Evolutionary conservation across 2,113 vertebrate genomes (phyloP), one percentile per base, ranked within the genome.

Genomic region (Periophthalmodon schlosseri): DNA sequence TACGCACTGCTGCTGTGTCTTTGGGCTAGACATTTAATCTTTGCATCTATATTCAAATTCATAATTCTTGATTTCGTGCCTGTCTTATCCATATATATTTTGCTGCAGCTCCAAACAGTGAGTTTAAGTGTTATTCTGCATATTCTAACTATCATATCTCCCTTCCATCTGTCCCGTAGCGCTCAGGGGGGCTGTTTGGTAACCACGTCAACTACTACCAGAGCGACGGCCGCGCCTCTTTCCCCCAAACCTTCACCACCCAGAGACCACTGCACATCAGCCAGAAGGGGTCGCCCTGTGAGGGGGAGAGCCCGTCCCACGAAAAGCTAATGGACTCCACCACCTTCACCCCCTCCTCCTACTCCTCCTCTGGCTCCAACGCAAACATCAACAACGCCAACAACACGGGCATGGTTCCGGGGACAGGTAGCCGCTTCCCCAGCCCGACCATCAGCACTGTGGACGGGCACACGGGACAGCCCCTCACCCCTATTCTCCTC

Each of bases 361-460:
- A 98, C 88, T 99, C 97, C 1, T 98, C 96, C 65, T 96, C 96
- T 1, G 96, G 96, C 77, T 99, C 98, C 85, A 99, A 99, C 1
- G 97, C 97, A 92, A 99, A 99, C 94, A 96, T 99, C 90, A 99
- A 99, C 94, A 99, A 99, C 0, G 98, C 98, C 92, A 99, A 99
- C 93, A 99, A 99, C 92, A 99, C 97, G 0, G 95, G 94, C 86
- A 91, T 99, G 83, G 94, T 87, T 39, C 14, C 60, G 1, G 56
- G 80, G 47, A 86, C 83, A 79, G 88, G 89, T 13, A 52, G 84
- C 70, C 94, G 95, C 76, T 95, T 95, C 84, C 95, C 95, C 11
- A 93, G 88, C 78, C 95, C 96, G 0, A 84, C 95, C 44, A 92
- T 96, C 84, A 96, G 95, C 93, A 97, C 96, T 0, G 94, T 97